Conservation (phyloP, 2,888 invertebrate species). For the Orchesella flavescens region DNA sequence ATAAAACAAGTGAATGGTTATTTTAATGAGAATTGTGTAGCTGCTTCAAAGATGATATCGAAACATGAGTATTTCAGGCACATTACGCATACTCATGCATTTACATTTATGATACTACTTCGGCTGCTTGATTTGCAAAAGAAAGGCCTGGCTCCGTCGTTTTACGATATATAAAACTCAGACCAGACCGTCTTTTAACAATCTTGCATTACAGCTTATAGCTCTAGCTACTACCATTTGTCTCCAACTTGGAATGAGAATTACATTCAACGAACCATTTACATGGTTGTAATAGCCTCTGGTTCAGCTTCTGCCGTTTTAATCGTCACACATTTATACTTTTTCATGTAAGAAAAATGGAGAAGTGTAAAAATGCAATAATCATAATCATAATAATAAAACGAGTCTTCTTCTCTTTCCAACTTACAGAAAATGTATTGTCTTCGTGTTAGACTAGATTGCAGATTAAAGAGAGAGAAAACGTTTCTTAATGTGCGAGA, state of each 20-base stretch:
- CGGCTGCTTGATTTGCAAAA: constrained; percentile 9
- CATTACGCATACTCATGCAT: no score
- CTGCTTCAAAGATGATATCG: no score
- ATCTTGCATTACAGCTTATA: not conserved
- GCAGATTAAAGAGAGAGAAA: constrained; percentile 40
- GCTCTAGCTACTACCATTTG: not conserved
- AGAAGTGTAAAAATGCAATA: constrained; percentile 46
- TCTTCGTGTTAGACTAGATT: constrained; percentile 43
- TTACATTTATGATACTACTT: no score
- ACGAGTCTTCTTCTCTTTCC: constrained; percentile 27
- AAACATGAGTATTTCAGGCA: no score
- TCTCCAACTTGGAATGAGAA: constrained; percentile 11
- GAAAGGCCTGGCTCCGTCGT: not conserved
- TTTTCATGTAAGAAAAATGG: constrained; percentile 14
- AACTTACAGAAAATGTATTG: constrained; percentile 17
- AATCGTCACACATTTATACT: constrained; percentile 11
- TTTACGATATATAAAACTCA: not conserved
- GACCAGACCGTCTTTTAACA: constrained; percentile 3
- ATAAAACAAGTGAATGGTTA: no score
- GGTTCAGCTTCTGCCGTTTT: constrained; percentile 18
- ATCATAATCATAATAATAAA: constrained; percentile 53
- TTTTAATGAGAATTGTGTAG: no score
- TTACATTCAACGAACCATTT: constrained; percentile 19
- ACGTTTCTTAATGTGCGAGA: constrained; percentile 41
- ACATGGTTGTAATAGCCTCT: constrained; percentile 34